A percentile compares a stretch with the other conserved stretches of the same genome.
Evolutionary conservation across 2,113 vertebrate species (phyloP).

Genomic region (Psittacara wagleri): DNA sequence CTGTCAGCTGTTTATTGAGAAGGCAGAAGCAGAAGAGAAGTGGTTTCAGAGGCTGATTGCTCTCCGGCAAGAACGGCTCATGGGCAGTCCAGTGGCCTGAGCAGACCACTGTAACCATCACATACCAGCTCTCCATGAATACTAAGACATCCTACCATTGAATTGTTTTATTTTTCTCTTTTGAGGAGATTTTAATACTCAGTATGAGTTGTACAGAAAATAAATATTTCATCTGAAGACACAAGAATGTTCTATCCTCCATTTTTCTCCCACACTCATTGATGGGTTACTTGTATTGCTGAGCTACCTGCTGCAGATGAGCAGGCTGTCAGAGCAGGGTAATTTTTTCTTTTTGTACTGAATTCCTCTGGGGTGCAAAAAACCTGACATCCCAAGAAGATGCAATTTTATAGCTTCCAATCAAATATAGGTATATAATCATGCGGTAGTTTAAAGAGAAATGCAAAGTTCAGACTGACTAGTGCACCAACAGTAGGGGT

Average conservation of each 20-base stretch:
- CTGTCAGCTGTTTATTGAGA: conserved; percentile 89
- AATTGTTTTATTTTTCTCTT: neutral
- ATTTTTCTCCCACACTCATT: neutral
- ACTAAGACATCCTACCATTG: neutral
- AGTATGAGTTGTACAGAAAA: neutral
- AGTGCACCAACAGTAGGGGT: rapidly evolving
- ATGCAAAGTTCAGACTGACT: neutral
- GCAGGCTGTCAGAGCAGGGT: neutral
- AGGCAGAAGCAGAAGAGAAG: conserved; percentile 88
- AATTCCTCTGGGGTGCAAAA: neutral
- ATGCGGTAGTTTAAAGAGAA: neutral
- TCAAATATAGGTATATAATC: rapidly evolving
- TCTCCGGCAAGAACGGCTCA: conserved; percentile 91
- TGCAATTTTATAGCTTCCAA: neutral
- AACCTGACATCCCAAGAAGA: neutral
- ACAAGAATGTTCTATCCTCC: neutral
- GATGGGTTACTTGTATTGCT: neutral
- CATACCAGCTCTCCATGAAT: neutral
- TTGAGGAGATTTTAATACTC: neutral
- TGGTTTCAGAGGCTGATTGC: conserved; percentile 90
- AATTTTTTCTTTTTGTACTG: neutral
- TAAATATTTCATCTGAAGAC: neutral
- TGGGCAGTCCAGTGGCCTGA: conserved; percentile 93
- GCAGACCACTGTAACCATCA: neutral
- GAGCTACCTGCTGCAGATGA: neutral